Percentiles rank a stretch among this genome's conserved stretches.
phyloP scores from a whole-genome alignment of 2,797 vertebrate genomes.

The Acridotheres tristis region DNA sequence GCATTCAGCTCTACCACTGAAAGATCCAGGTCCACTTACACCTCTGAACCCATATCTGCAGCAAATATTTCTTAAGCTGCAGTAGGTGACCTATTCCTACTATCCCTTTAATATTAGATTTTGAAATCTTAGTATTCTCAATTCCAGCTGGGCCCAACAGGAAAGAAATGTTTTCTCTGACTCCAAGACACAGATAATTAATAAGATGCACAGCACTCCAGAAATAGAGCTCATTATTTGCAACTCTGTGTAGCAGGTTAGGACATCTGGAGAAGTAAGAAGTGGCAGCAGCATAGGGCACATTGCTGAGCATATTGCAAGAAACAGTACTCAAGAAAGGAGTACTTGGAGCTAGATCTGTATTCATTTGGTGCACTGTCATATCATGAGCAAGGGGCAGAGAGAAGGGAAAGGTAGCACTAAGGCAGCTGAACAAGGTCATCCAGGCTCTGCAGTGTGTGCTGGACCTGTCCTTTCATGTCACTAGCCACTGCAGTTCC shows the following conservation, averaged over 20 bases:
- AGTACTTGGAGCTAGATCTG: neutral
- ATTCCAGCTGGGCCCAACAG: slow-evolving; percentile 13
- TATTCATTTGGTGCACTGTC: neutral
- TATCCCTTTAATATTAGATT: neutral
- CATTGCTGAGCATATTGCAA: neutral
- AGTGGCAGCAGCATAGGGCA: neutral
- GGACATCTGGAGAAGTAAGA: slow-evolving; percentile 2
- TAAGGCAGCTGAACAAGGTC: neutral
- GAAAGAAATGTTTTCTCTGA: neutral
- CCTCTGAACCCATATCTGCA: neutral
- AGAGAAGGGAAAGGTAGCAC: neutral
- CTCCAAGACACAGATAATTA: neutral
- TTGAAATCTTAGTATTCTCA: neutral
- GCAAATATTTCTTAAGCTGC: neutral
- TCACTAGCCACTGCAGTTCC: neutral
- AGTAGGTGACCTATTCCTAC: neutral
- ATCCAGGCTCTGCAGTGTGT: neutral
- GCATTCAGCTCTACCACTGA: neutral
- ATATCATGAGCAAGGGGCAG: neutral
- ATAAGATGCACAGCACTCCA: slow-evolving; percentile 9
- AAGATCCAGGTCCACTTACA: fast-evolving
- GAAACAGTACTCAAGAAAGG: neutral
- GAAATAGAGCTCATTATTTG: slow-evolving; percentile 46
- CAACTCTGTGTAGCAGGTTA: neutral
- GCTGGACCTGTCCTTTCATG: neutral